Base-by-base conservation (phyloP, 53 echinoderm and acorn worm species). In the Glandiceps talaboti region DNA sequence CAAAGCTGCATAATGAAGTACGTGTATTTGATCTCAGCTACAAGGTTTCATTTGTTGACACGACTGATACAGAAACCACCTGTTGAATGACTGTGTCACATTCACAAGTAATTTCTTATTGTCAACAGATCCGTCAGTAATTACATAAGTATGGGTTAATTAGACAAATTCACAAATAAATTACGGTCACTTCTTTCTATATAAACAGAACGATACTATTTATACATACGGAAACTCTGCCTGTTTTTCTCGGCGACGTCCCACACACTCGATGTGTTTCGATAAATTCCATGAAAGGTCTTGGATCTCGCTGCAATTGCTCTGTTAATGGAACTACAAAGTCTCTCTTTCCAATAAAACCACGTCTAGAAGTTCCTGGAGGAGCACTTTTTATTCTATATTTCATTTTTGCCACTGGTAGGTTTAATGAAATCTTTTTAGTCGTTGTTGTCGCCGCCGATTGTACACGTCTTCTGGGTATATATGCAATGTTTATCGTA, bases 331-430 rank as follows among this genome's bases (percentile, higher is more conserved):
- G 64, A 12, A 45, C 64, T 12, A 45, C 20, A 12, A 45, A 45
- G 6, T 45, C 64, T 45, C 64, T 45, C 64, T 45, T 6, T 45
- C 64, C 64, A 20, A 45, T 20, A 45, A 45, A 20, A 12, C 20
- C 64, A 12, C 64, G 6, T 45, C 64, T 45, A 20, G 6, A 45
- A 45, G 6, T 45, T 20, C 6, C 64, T 20, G 20, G 64, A 20
- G 64, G 64, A 45, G 64, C 64, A 20, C 64, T 45, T 45, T 45
- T 45, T 1, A 74, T 74, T 30, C 79, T 84, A 29, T 84, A 74
- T 29, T 79, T 84, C 32, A 84, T 74, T 29, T 79, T 33, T 10
- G 84, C 84, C 26, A 84, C 84, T 1, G 84, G 84, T n/a, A 84
- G 84, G 28, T 27, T 78, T 12, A 84, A 74, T 27, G 32, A 25